Evolutionary conservation across 2,888 invertebrate genomes (phyloP), one percentile per base, ranked within the genome.

Genomic region (Meandrusa payeni): DNA sequence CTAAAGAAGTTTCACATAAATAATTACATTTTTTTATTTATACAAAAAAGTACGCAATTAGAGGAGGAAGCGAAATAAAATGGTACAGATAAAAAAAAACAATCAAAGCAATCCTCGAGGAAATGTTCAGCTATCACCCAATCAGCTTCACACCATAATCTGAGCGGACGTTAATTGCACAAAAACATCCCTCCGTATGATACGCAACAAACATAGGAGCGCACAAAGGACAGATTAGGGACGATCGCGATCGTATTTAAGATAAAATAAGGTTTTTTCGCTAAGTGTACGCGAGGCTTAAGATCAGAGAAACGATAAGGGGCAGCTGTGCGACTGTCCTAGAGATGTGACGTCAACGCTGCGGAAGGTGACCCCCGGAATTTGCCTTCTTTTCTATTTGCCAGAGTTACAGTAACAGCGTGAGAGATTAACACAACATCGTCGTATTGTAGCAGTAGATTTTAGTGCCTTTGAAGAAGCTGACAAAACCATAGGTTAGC

Each of bases 181-280:
- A 86, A 85, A 76, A 77, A 78, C 68, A 61, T 64, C 69, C 80
- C 78, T 58, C 56, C 55, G 53, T 59, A 63, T 64, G 64, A 64
- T 70, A 65, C 72, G 70, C 74, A 80, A 82, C 77, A 82, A 77
- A 81, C 75, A 76, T 48, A 73, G 62, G 68, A 53, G 58, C 59
- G 74, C 57, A 72, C 76, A 86, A 86, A 76, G 67, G 74, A 60
- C 75, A 82, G 86, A 86, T 87, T 86, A 86, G 78, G 71, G 77
- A 70, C 75, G 76, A 80, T 78, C 72, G 70, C 65, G 86, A 86
- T 87, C 72, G 81, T 72, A 85, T 83, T 83, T 82, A 75, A 82
- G 86, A 86, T 87, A 83, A 83, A 69, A 44, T 44, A 76, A 68
- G 74, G 77, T 77, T 80, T 85, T 80, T 83, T 82, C 64, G 80